phyloP scores from a whole-genome alignment of 2,797 vertebrate species.

The Columba guinea region DNA sequence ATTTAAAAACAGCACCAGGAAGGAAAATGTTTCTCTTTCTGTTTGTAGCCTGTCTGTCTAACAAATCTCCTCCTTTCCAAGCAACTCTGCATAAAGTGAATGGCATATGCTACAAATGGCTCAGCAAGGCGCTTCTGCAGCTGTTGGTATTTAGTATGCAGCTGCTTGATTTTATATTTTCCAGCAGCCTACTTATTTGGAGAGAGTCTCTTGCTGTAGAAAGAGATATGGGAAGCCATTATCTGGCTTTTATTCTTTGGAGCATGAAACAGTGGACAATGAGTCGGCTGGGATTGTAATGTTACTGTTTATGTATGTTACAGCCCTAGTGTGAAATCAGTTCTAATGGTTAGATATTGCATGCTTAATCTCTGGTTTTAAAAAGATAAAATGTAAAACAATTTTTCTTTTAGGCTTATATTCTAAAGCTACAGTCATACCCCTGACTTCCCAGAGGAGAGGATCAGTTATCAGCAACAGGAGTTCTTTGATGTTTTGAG shows the following conservation, averaged over 20 bases:
- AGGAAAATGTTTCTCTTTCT: conserved; percentile 15
- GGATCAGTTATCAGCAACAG: not conserved
- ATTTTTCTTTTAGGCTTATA: not conserved
- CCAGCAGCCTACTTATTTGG: not conserved
- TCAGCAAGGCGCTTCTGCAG: conserved; percentile 17
- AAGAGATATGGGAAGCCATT: conserved; percentile 31
- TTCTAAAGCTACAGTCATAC: not conserved
- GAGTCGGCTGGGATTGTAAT: not conserved
- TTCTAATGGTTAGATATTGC: not conserved
- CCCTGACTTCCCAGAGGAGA: not conserved
- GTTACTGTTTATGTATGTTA: not conserved
- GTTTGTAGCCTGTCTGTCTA: not conserved
- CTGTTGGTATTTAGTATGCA: conserved; percentile 48
- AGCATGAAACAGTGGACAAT: not conserved
- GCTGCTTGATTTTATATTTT: conserved; percentile 52
- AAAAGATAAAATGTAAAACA: not conserved
- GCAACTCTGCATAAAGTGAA: not conserved
- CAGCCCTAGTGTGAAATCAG: not conserved
- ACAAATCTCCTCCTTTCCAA: not conserved
- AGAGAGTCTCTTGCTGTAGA: not conserved
- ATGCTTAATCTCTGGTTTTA: not conserved
- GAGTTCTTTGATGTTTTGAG: not conserved
- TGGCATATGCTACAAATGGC: not conserved
- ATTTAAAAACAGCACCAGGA: not conserved
- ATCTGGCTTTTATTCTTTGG: not conserved